Conservation (phyloP, 2,113 vertebrate species). For the Coturnix japonica region DNA sequence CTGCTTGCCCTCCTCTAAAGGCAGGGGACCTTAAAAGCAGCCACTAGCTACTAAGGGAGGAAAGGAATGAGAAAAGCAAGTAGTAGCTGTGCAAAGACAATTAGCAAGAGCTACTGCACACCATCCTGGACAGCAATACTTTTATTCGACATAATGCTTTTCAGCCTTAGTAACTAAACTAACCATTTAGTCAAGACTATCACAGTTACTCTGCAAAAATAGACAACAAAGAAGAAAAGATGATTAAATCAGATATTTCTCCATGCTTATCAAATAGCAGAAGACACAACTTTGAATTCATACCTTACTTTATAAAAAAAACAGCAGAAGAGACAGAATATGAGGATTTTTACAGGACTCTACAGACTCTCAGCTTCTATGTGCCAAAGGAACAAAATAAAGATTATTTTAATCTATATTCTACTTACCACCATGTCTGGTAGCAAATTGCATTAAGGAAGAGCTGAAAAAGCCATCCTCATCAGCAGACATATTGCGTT, state of each 20-base stretch:
- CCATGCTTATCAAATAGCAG: not conserved
- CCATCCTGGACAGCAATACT: not conserved
- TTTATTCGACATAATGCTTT: not conserved
- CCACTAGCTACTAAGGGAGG: not conserved
- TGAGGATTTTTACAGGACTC: not conserved
- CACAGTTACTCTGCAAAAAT: not conserved
- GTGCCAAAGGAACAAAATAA: conserved; percentile 15
- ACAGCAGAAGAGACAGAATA: not conserved
- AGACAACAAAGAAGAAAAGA: not conserved
- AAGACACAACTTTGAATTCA: not conserved
- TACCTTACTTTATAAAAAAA: not conserved
- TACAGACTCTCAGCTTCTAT: not conserved
- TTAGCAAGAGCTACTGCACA: not conserved
- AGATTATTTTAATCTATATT: conserved; percentile 39
- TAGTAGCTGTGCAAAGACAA: not conserved
- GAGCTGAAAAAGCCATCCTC: conserved; percentile 54
- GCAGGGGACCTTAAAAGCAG: not conserved
- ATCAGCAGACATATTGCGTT: conserved; percentile 35
- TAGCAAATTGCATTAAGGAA: conserved; percentile 20
- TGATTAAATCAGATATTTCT: not conserved
- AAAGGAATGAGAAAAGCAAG: not conserved
- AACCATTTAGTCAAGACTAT: not conserved
- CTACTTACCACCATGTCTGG: conserved; percentile 60
- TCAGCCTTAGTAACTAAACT: not conserved
- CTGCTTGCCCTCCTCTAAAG: not conserved